phyloP scores from a whole-genome alignment of 1,140 invertebrate genomes.

The Brachionus paranguensis region DNA sequence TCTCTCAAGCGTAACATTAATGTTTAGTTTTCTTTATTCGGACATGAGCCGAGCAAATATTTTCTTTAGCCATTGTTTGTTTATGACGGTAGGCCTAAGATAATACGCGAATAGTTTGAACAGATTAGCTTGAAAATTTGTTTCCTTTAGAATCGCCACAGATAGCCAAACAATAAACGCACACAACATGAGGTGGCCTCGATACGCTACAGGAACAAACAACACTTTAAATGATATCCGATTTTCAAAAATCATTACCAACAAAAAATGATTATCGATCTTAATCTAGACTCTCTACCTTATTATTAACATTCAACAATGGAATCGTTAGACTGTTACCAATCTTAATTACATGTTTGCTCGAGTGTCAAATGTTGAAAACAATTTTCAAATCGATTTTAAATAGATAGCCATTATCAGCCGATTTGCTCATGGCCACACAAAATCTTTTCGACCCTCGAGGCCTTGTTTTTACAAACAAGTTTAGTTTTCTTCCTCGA shows the following conservation, averaged over 20 bases:
- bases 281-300: background rate
- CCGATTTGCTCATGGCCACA: background rate
- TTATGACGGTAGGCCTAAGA: conserved; percentile 19
- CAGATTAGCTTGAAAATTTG: conserved; percentile 7
- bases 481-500: background rate
- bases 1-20: conserved; percentile 30
- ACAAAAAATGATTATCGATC: conserved; percentile 6
- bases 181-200: background rate
- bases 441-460: background rate
- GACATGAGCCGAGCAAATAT: background rate
- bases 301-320: conserved; percentile 19
- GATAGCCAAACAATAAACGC: background rate
- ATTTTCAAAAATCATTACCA: background rate
- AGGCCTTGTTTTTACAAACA: background rate
- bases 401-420: background rate
- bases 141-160: background rate
- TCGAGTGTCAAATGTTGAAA: background rate
- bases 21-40: background rate
- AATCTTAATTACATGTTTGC: conserved; percentile 19
- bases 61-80: background rate
- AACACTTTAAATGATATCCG: background rate
- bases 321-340: conserved; percentile 1
- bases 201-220: background rate
- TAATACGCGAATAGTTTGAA: background rate
- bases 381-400: background rate